Percentiles rank a stretch among this genome's conserved stretches.
Conservation (phyloP, 2,113 vertebrate genomes). For the Oxyruncus cristatus region DNA sequence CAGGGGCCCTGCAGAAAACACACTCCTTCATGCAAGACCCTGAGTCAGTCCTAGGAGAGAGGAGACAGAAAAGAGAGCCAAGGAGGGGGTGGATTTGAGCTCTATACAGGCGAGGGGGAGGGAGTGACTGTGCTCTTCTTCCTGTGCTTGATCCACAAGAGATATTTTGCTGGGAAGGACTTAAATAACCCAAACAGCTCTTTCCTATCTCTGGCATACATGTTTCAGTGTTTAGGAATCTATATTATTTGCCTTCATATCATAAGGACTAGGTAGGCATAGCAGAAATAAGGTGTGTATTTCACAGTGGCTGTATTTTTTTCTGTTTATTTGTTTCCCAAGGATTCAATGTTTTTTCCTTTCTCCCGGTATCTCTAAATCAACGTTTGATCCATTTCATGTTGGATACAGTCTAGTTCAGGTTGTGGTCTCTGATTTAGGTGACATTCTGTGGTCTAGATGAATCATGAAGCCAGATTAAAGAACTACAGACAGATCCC, state of each 20-base stretch:
- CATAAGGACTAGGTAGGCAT: neutral
- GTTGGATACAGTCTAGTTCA: neutral
- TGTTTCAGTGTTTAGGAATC: neutral
- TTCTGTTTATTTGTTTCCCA: neutral
- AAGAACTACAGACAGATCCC: neutral
- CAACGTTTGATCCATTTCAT: neutral
- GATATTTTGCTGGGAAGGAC: neutral
- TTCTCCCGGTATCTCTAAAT: neutral
- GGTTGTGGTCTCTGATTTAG: neutral
- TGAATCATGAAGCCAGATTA: neutral
- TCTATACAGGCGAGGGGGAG: fast-evolving
- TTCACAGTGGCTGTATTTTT: neutral
- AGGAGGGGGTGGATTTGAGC: neutral
- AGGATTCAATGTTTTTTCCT: neutral
- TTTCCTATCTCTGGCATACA: neutral
- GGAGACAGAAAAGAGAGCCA: neutral
- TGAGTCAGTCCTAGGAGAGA: neutral
- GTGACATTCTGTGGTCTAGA: neutral
- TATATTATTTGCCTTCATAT: neutral
- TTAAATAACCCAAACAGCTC: neutral
- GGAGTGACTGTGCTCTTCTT: neutral
- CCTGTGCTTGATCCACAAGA: neutral
- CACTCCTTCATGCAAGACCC: neutral
- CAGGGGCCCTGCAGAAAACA: neutral
- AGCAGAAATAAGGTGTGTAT: neutral